Conservation (phyloP, 2,888 invertebrate species). For the Drosophila nr. perissopoda region DNA sequence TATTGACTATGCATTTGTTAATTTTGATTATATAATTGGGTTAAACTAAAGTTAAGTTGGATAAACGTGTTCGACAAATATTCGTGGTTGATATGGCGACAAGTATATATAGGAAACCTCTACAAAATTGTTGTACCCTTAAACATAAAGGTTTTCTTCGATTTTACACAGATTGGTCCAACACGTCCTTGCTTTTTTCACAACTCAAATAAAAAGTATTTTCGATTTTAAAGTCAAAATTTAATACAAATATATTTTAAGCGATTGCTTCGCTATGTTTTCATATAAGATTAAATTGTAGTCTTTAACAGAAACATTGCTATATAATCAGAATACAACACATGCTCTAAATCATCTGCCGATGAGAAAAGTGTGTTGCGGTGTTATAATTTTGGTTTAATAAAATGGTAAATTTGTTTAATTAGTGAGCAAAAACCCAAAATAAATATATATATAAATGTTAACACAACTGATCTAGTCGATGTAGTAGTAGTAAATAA, state of each 20-base stretch:
- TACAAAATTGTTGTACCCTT: conserved; percentile 28
- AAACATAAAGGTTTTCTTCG: conserved; percentile 23
- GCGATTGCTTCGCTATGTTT: conserved; percentile 27
- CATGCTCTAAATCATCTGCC: conserved; percentile 47
- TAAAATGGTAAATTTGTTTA: conserved; percentile 37
- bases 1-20: conserved; percentile 70
- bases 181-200: conserved; percentile 36
- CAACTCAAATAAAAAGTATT: conserved; percentile 41
- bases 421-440: conserved; percentile 51
- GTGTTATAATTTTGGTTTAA: conserved; percentile 25
- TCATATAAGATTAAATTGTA: conserved; percentile 37
- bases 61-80: conserved; percentile 57
- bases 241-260: conserved; percentile 45
- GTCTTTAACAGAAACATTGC: conserved; percentile 37
- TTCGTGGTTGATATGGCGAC: conserved; percentile 75
- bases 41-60: conserved; percentile 63
- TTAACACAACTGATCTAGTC: conserved; percentile 48
- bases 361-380: conserved; percentile 72
- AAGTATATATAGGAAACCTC: conserved; percentile 61
- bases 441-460: conserved; percentile 20
- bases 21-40: conserved; percentile 48
- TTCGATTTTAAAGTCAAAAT: conserved; percentile 26
- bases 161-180: conserved; percentile 69
- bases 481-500: conserved; percentile 47
- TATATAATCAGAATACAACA: conserved; percentile 56